These are phyloP conservation scores for Orthosia cruda DNA, from an alignment of 2,888 invertebrate species.

Conservation along the genomic window DNA sequence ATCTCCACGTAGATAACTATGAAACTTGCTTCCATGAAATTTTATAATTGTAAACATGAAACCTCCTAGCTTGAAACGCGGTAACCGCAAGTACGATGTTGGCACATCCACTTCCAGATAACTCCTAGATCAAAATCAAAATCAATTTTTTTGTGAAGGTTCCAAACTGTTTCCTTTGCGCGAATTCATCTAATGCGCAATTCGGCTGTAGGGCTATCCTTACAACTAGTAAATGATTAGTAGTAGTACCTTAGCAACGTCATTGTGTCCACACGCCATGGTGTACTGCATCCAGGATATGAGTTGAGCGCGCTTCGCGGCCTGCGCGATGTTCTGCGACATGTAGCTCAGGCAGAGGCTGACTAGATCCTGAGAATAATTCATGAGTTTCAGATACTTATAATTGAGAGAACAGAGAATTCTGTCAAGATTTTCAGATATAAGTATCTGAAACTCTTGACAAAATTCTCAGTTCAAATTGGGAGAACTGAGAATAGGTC, in stretches of 20 bases:
- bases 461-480: too few species aligned
- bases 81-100: neutral
- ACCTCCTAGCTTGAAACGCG: neutral
- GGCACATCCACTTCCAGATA: neutral
- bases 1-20: neutral
- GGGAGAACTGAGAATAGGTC: too few species aligned
- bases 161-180: too few species aligned
- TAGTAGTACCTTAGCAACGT: conserved; percentile 91
- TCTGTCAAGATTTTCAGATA: too few species aligned
- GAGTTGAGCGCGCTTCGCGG: conserved; percentile 95
- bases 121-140: too few species aligned
- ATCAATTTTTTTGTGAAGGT: too few species aligned
- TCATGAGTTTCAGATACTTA: neutral
- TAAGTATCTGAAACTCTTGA: too few species aligned
- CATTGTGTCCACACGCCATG: conserved; percentile 95
- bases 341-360: conserved; percentile 96
- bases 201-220: too few species aligned
- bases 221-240: neutral
- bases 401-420: neutral
- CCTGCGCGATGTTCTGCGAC: conserved; percentile 96
- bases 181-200: too few species aligned
- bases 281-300: conserved; percentile 98
- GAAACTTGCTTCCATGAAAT: too few species aligned
- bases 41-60: neutral
- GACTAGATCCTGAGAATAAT: conserved; percentile 94